Evolutionary conservation across 2,888 invertebrate species (phyloP), one percentile per base, ranked within the genome.

Genomic region (Acleris literana): DNA sequence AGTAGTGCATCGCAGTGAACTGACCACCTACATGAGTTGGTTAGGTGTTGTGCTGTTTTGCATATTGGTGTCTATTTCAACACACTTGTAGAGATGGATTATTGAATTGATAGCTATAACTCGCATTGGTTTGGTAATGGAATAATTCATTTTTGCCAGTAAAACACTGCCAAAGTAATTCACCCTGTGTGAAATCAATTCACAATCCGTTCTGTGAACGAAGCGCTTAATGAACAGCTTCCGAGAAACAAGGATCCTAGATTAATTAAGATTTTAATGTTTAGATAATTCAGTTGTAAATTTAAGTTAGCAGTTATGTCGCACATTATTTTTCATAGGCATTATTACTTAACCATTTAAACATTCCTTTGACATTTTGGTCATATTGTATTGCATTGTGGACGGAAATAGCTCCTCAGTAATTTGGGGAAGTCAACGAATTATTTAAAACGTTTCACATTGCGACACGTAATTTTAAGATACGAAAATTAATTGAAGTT

Each of bases 151-250:
- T 84, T 81, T 84, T 83, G 85, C 90, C 90, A 90, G 89, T 90
- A 85, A 81, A 74, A 77, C 90, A 90, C 92, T 92, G 91, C 92
- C 92, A 92, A 92, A 92, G 91, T 88, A 81, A 88, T 90, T 90
- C 90, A 90, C 90, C 73, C 70, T 64, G 82, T 78, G 90, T 92
- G 90, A 88, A 87, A 82, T 85, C 87, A 85, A 85, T 89, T 87
- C 88, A 86, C 85, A 66, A 86, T 90, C 88, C 91, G 91, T 92
- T 92, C 92, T 90, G 90, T 92, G 92, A 92, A 92, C 91, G 92
- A 88, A 81, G 90, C 88, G 84, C 81, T 83, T 83, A 81, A 69
- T 70, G 80, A 88, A 88, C 90, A 85, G 89, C 88, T 89, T 89
- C 85, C 81, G 87, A 87, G 81, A 86, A 85, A 90, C 88, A 86